Evolutionary conservation across 2,888 invertebrate genomes (phyloP).

Genomic region (Cremastinae sp.): DNA sequence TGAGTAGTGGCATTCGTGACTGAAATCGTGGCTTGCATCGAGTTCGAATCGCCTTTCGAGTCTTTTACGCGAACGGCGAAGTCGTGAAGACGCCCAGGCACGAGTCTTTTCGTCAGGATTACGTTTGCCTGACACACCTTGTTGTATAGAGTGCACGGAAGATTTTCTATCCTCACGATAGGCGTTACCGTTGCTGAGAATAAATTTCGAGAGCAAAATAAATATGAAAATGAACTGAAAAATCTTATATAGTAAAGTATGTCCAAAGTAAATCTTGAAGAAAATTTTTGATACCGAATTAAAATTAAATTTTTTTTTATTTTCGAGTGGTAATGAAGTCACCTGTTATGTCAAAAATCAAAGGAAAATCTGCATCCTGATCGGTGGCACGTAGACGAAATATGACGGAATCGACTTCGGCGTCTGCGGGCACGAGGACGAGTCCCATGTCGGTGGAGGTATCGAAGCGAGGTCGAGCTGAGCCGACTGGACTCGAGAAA

Average conservation of each 20-base stretch:
- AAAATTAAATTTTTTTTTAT: not conserved
- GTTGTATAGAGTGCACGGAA: slow-evolving; percentile 92
- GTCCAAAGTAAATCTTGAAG: too few relatives aligned
- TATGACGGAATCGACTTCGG: slow-evolving; percentile 90
- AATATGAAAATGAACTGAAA: not conserved
- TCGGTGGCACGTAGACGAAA: slow-evolving; percentile 94
- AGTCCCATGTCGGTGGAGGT: slow-evolving; percentile 91
- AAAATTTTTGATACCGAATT: not conserved
- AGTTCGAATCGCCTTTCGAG: slow-evolving; percentile 88
- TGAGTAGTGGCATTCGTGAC: slow-evolving; percentile 93
- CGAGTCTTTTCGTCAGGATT: slow-evolving; percentile 87
- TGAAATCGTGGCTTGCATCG: slow-evolving; percentile 89
- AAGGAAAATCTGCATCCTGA: slow-evolving; percentile 92
- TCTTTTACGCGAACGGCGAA: slow-evolving; percentile 87
- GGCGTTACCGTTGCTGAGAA: slow-evolving; percentile 85
- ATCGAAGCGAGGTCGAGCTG: slow-evolving; percentile 91
- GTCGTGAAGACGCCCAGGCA: slow-evolving; percentile 91
- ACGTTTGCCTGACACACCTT: slow-evolving; percentile 95
- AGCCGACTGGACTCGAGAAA: slow-evolving; percentile 78
- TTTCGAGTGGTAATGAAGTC: slow-evolving; percentile 62
- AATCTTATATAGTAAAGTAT: too few relatives aligned
- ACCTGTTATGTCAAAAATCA: slow-evolving; percentile 90
- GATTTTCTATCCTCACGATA: slow-evolving; percentile 88
- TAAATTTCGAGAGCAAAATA: slow-evolving; percentile 18
- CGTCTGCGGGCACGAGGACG: slow-evolving; percentile 91